Evolutionary conservation across 2,888 invertebrate species (phyloP), one percentile per base, ranked within the genome.

Genomic region (Ochropacha duplaris): DNA sequence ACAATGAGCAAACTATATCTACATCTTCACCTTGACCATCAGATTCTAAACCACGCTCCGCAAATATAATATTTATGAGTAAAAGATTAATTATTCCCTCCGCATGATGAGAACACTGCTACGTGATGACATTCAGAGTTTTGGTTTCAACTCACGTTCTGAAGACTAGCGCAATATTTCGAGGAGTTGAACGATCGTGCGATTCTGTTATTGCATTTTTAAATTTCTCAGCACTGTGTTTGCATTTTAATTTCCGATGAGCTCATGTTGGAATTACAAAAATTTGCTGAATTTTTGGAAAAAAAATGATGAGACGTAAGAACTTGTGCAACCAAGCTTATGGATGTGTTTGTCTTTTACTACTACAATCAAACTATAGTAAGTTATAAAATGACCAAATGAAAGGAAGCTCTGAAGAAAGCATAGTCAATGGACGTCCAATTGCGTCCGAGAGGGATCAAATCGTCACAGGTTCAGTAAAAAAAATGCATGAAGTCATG

Each of bases 41-140:
- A 34, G 22, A 34, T 55, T 55, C 31, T 31, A 28, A 22, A 54
- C 52, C 28, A 51, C 49, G 54, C 19, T 31, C 11, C 22, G 66
- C 69, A 56, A 65, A 66, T 66, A 60, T 65, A 60, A 55, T 63
- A 67, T 64, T 76, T 76, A 74, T 76, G 67, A 71, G 61, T 59
- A 58, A 65, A 64, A 68, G 39, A 78, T 83, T 79, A 78, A 71
- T 61, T 54, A 84, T 84, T 81, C 84, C 61, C 66, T 55, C 61
- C 78, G 68, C 80, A 72, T 59, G 82, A 82, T 86, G 86, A 74
- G 86, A 86, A 84, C 76, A 55, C 49, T 57, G 61, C 44, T 73
- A 76, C 74, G 74, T 74, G 71, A 64, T 65, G 78, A 70, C 75
- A 74, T 80, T 73, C 71, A 31, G 59, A 58, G 64, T 66, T 77